phyloP scores from a whole-genome alignment of 1,140 invertebrate genomes.

The Conus ventricosus region DNA sequence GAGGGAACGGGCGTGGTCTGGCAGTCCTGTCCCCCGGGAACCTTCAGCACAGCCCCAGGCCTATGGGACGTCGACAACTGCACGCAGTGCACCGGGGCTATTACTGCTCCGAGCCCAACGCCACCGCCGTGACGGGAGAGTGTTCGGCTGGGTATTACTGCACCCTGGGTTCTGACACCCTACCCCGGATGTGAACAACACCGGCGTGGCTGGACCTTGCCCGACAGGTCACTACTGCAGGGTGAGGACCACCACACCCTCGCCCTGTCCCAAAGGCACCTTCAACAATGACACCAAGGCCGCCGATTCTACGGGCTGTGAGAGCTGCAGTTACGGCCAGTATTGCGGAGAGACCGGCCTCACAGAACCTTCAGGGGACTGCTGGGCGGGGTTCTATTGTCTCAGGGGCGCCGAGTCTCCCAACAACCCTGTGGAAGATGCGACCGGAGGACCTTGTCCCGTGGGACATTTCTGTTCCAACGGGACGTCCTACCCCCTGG shows the following conservation, averaged over 20 bases:
- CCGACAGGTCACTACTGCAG: constrained; percentile 65
- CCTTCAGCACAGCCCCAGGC: constrained; percentile 61
- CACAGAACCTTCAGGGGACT: constrained; percentile 64
- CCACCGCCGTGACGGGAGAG: constrained; percentile 56
- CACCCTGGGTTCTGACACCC: constrained; percentile 64
- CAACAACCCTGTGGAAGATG: constrained; percentile 64
- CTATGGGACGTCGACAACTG: constrained; percentile 61
- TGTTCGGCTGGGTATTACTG: constrained; percentile 71
- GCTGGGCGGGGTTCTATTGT: constrained; percentile 70
- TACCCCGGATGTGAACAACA: constrained; percentile 60
- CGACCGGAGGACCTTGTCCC: constrained; percentile 69
- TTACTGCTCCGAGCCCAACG: constrained; percentile 63
- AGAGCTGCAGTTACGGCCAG: constrained; percentile 61
- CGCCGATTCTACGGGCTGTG: constrained; percentile 49
- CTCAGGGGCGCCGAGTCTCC: constrained; percentile 63
- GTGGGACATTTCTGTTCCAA: constrained; percentile 69
- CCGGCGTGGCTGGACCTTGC: constrained; percentile 66
- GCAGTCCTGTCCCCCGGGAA: constrained; percentile 68
- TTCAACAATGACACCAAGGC: constrained; percentile 66
- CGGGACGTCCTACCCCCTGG: constrained; percentile 69
- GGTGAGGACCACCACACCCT: constrained; percentile 52
- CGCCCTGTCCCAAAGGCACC: constrained; percentile 63
- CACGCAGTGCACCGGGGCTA: constrained; percentile 67
- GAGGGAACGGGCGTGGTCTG: constrained; percentile 63
- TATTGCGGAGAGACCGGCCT: constrained; percentile 66